Base-by-base conservation (phyloP, 1,140 invertebrate species). In the Hestina assimilis region DNA sequence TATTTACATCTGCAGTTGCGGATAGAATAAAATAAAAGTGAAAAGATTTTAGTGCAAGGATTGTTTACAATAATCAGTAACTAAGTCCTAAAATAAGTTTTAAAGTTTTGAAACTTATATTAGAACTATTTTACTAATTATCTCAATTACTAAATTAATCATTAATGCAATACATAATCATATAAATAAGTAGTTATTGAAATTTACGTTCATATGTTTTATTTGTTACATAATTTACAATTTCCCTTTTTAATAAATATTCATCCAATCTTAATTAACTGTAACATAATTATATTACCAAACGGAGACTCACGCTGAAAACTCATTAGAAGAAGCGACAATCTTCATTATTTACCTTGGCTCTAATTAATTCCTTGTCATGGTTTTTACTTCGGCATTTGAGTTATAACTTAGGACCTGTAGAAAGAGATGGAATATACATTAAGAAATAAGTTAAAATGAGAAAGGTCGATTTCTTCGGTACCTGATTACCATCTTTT, bases 331-430 rank as follows among this genome's bases (percentile, higher is more conserved):
- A 75, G 59, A 47, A 70, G 81, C 76, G 82, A 87, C 80, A 87
- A 87, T 84, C 82, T 87, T 81, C 83, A 87, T 87, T 87, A 87
- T 87, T 88, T 88, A 86, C 83, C 80, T 88, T 82, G 66, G 72
- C 69, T 75, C 71, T 89, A 89, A 89, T 89, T 89, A 89, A 89
- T 89, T 89, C 87, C 86, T 85, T 89, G 86, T 89, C 86, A 89
- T 87, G 86, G 84, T 89, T 89, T 89, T 89, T 88, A 84, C 83
- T 86, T 75, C 67, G 69, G 67, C 73, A 63, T 84, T 84, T 84
- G 79, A 84, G 80, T 83, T 79, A 79, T 80, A 76, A 79, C 79
- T 79, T 76, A 71, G 63, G 66, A 75, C 61, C 54, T 53, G 40
- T 48, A 45, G 47, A 65, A 28, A 2, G 72, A 71, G 66, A 79